Conservation (phyloP, 2,113 vertebrate genomes). For the Chaetura pelagica region DNA sequence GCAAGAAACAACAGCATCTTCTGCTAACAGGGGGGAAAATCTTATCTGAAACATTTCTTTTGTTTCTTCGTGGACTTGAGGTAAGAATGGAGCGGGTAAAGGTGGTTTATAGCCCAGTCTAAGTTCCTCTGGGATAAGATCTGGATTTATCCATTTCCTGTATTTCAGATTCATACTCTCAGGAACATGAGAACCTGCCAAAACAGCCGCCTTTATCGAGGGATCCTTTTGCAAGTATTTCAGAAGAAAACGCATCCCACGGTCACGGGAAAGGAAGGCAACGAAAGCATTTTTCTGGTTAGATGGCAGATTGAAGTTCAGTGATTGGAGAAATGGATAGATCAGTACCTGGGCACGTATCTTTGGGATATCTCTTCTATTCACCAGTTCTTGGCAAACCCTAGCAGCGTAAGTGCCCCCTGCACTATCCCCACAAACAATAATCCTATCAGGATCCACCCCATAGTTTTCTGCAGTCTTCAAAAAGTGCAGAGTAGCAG, state of each 20-base stretch:
- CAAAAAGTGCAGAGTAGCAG: background rate
- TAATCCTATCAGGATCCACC: background rate
- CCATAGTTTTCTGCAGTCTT: background rate
- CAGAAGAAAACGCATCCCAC: background rate
- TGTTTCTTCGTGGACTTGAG: background rate
- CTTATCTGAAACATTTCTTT: background rate
- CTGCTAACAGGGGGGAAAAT: background rate
- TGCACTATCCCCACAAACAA: conserved; percentile 1
- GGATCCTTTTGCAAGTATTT: conserved; percentile 5
- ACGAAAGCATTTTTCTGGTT: background rate
- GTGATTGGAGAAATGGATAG: background rate
- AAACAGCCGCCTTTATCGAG: background rate
- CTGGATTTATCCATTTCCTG: background rate
- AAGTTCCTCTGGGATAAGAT: background rate
- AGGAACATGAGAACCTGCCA: conserved; percentile 15
- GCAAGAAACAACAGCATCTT: background rate
- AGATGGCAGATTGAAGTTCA: conserved; percentile 39
- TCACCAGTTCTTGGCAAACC: background rate
- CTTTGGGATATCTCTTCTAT: background rate
- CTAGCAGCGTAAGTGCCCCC: background rate
- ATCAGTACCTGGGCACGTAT: conserved; percentile 29
- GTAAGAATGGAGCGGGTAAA: background rate
- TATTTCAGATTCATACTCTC: background rate
- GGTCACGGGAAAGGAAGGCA: background rate
- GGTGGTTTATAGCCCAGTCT: background rate